These are phyloP conservation scores for Seira ritae DNA, from an alignment of 2,888 invertebrate genomes.

Conservation along the genomic window DNA sequence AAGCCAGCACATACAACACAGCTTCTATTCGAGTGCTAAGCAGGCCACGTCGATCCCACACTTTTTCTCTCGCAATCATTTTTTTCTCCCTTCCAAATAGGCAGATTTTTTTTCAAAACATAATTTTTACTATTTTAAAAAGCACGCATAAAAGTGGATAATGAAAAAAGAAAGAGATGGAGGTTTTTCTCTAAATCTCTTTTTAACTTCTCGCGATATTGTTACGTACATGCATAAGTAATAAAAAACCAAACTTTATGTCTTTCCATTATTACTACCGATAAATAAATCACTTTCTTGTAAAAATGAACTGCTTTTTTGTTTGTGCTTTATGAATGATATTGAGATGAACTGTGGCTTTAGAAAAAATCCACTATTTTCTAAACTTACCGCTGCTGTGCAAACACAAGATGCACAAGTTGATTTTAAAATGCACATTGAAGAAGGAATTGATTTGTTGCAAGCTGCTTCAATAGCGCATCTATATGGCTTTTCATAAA, in stretches of 20 bases:
- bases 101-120: conserved; percentile 10
- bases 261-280: conserved; percentile 31
- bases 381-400: neutral
- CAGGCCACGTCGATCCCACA: conserved; percentile 61
- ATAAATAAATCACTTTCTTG: conserved; percentile 41
- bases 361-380: neutral
- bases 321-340: conserved; percentile 34
- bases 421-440: neutral
- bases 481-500: neutral
- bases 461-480: neutral
- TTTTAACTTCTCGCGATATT: conserved; percentile 21
- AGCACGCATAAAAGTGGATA: conserved; percentile 21
- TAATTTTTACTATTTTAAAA: conserved; percentile 18
- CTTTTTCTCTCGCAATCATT: conserved; percentile 27
- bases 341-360: neutral
- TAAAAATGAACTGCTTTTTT: conserved; percentile 11
- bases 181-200: neutral
- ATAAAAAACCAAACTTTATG: conserved; percentile 33
- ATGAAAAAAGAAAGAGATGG: neutral
- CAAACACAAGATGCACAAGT: neutral
- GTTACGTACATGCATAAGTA: conserved; percentile 35
- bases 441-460: conserved; percentile 4
- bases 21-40: conserved; percentile 15
- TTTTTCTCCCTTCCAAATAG: conserved; percentile 5
- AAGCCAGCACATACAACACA: neutral